Base-by-base conservation (phyloP, 2,113 vertebrate species). In the Emydura subglobosa region DNA sequence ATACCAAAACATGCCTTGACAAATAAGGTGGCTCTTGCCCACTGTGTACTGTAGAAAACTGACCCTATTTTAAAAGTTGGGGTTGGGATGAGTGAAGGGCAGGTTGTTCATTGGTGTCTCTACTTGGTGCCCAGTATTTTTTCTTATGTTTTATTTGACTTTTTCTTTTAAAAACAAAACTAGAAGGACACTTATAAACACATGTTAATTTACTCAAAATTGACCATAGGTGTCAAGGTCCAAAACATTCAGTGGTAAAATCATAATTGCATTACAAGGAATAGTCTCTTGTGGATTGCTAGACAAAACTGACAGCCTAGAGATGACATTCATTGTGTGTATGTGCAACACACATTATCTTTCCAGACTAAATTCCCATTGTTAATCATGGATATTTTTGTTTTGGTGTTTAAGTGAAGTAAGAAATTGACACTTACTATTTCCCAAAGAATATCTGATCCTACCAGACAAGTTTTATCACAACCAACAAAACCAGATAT, bases 361-460 rank as follows among this genome's bases (percentile, higher is more conserved):
- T 79, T 54, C 27, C 5, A 83, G 42, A 31, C 54, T n/a, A 7
- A 83, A 76, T 19, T 21, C 17, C 65, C 8, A 5, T 55, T 4
- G 79, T 87, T 93, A 31, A 86, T 51, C 72, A 0, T 7, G 59
- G 61, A 80, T 39, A 91, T 55, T 55, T 94, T 89, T 90, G 25
- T 91, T 90, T 54, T 39, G 68, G n/a, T 72, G n/a, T 72, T 72
- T 22, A 72, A 72, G 74, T 51, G 68, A 44, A 31, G 49, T 13
- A 57, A 86, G 85, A 86, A 90, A 94, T 79, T 53, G 22, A 42
- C 87, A 91, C 86, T 59, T 5, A 90, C 79, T 92, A 89, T 76
- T 79, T 94, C 53, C 84, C 84, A 89, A 0, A 47, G 47, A 87
- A 78, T 49, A 1, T 78, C 89, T 88, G 82, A 95, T 53, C 55